Evolutionary conservation across 2,888 invertebrate genomes (phyloP), one percentile per base, ranked within the genome.

Genomic region (Dorcus parallelipipedus): DNA sequence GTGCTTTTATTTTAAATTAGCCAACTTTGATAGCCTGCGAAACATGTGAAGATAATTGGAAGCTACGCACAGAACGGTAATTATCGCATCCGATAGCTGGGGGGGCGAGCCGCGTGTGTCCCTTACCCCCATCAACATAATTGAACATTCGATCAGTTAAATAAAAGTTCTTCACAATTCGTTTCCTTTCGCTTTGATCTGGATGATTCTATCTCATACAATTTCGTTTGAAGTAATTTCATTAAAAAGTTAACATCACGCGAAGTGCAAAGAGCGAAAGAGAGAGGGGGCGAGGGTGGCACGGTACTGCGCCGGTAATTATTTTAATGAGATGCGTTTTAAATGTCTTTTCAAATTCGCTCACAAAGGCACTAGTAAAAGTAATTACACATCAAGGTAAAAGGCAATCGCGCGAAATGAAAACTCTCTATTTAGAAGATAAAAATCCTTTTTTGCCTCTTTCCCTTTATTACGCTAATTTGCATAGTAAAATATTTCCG

Each of bases 1-100:
- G 66, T 64, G 67, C 67, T 67, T 69, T 70, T 67, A 70, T 69
- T 70, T 67, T 61, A 61, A 59, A 63, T 63, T 61, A 63, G 45
- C 59, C 61, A 45, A 59, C 63, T 61, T 62, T 63, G 63, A 63
- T 63, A 63, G 61, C 57, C 57, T 57, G 55, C 47, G 61, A 57
- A 63, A 63, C 63, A 60, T 66, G 62, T 65, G 62, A 53, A 52
- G 59, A 60, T 66, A 66, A 66, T 64, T 66, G 66, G 64, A 58
- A 59, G 59, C 61, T 60, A 63, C 59, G 64, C 60, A 60, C 62
- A 63, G 59, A 56, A 61, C 49, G 59, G 61, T 62, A 66, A 66
- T 66, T 66, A 66, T 64, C 61, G 59, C 62, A 62, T 62, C 61
- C 66, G 64, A 66, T 64, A 63, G 59, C 52, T 48, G 52, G 48